These are phyloP conservation scores for Mesoligia furuncula DNA, from an alignment of 2,888 invertebrate species.

Conservation along the genomic window DNA sequence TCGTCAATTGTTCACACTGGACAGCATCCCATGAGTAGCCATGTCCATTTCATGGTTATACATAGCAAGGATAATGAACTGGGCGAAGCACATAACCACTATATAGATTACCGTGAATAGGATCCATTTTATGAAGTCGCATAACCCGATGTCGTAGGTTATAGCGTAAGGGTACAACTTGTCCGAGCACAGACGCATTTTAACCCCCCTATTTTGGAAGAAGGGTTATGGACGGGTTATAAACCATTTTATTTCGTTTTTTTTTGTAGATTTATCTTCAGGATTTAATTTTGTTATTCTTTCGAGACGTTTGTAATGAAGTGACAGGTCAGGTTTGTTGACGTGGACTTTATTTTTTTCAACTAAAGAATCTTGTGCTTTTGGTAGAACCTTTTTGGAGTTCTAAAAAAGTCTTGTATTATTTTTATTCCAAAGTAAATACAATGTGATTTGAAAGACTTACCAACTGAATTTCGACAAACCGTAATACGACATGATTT, in stretches of 20 bases:
- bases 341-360: slow-evolving; percentile 6
- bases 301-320: not conserved
- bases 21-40: slow-evolving; percentile 74
- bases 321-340: slow-evolving; percentile 29
- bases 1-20: slow-evolving; percentile 35
- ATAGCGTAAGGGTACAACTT: slow-evolving; percentile 72
- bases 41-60: slow-evolving; percentile 76
- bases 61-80: slow-evolving; percentile 74
- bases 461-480: no score
- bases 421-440: not conserved
- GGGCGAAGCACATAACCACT: slow-evolving; percentile 75
- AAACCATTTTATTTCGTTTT: slow-evolving; percentile 26
- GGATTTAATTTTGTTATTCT: not conserved
- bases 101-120: slow-evolving; percentile 72
- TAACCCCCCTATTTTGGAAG: not conserved
- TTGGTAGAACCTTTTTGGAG: not conserved
- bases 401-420: not conserved
- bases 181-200: slow-evolving; percentile 71
- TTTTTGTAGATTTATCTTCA: not conserved
- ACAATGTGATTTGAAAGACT: not conserved
- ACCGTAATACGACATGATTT: no score
- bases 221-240: not conserved
- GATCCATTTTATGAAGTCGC: slow-evolving; percentile 74
- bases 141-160: slow-evolving; percentile 70
- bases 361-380: not conserved